Conservation (phyloP, 2,113 vertebrate genomes). For the Machaerirhynchus nigripectus region DNA sequence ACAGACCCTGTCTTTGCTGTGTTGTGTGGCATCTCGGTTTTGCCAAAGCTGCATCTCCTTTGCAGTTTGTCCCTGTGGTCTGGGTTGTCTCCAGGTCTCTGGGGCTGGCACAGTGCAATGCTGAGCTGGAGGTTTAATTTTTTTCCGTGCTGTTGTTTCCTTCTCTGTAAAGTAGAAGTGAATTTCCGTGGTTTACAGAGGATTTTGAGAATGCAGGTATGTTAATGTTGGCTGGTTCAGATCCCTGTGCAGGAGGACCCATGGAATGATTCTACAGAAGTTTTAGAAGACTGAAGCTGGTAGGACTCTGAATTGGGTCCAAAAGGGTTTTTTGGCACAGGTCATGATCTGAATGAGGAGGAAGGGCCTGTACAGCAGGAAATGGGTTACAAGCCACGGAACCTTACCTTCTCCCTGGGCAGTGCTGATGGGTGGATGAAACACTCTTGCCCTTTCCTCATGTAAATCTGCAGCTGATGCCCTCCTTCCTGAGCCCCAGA, state of each 20-base stretch:
- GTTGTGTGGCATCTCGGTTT: background rate
- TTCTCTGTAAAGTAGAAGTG: background rate
- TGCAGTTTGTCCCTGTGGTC: background rate
- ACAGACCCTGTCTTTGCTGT: background rate
- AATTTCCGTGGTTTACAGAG: background rate
- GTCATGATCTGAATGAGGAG: background rate
- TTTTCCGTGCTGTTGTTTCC: background rate
- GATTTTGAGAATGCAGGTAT: background rate
- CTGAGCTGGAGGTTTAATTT: background rate
- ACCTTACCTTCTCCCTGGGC: background rate
- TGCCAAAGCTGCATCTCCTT: background rate
- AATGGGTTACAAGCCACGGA: background rate
- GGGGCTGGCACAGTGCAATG: background rate
- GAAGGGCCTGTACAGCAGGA: background rate
- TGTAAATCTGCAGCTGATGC: background rate
- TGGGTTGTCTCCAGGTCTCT: background rate
- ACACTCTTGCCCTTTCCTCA: background rate
- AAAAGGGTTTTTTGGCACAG: background rate
- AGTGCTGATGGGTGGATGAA: background rate
- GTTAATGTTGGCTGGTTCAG: background rate
- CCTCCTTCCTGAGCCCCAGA: background rate
- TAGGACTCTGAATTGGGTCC: background rate
- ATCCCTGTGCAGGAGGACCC: background rate
- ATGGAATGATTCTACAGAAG: background rate
- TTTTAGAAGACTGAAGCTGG: background rate